Base-by-base conservation (phyloP, 2,888 invertebrate species). In the Trissoscelio sp. region DNA sequence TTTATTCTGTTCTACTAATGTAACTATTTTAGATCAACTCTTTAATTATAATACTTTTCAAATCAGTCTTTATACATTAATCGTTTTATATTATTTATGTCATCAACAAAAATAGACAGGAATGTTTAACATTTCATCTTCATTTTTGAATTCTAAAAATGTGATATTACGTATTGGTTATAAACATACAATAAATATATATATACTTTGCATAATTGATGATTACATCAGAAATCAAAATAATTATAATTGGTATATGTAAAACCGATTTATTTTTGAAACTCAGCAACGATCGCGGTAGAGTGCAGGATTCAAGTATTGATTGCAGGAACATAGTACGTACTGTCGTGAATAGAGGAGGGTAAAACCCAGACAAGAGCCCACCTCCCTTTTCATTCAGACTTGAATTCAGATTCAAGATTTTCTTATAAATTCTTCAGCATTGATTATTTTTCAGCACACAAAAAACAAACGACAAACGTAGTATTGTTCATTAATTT, bases 251-350 rank as follows among this genome's bases (percentile, higher is more conserved):
- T 12, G 42, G 7, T 7, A 42, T 12, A 7, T 42, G 14, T 3
- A 42, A 42, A 42, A 42, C 3, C 11, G 42, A 42, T 42, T 14
- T 44, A 12, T 69, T 69, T 44, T 44, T 44, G 5, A 28, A 55
- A 18, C 11, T 48, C 9, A 11, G 22, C 24, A 11, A 53, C 34
- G 51, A 72, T 60, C 51, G 34, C 18, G 20, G 83, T 83, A 86
- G 75, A 81, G 85, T 83, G 86, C 86, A 89, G 87, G 87, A 89
- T 88, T 90, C 88, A 88, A 90, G 90, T 90, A 90, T 90, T 90
- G 90, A 90, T 90, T 90, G 88, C 88, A 88, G 87, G 86, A 87
- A 86, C 87, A 88, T 87, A 86, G 87, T 88, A 86, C 85, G 85
- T 72, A 81, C 74, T 62, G 67, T 88, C 85, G 86, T 83, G 78